These are phyloP conservation scores for Micrasema longulum DNA, from an alignment of 1,140 invertebrate genomes.

Conservation along the genomic window DNA sequence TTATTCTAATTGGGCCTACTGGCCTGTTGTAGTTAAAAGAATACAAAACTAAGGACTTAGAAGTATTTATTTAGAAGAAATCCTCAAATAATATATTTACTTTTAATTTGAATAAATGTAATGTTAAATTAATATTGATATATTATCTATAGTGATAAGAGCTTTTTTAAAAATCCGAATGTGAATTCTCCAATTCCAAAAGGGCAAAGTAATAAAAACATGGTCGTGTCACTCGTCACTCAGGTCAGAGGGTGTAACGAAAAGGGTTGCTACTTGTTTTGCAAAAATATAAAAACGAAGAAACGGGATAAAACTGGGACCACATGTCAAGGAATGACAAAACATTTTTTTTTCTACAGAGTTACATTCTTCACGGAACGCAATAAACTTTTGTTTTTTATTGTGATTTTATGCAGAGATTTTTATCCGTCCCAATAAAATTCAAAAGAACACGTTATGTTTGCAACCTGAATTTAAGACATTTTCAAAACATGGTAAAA, in stretches of 20 bases:
- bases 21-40: no score
- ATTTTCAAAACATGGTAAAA: no score
- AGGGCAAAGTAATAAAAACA: slow-evolving; percentile 47
- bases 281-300: slow-evolving; percentile 23
- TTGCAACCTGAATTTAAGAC: no score
- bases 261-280: slow-evolving; percentile 16
- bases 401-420: neutral
- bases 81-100: no score
- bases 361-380: slow-evolving; percentile 24
- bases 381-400: slow-evolving; percentile 14
- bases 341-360: slow-evolving; percentile 40
- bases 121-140: no score
- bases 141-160: no score
- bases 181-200: slow-evolving; percentile 31
- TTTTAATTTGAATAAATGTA: no score
- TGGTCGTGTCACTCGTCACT: slow-evolving; percentile 49
- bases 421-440: no score
- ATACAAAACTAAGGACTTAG: no score
- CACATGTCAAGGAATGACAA: slow-evolving; percentile 42
- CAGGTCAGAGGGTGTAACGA: slow-evolving; percentile 29
- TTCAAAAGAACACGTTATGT: no score
- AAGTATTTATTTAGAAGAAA: no score
- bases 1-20: no score
- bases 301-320: slow-evolving; percentile 14
- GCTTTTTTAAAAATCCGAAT: neutral